phyloP scores from a whole-genome alignment of 2,888 invertebrate genomes.

The Flexamia atlantica region DNA sequence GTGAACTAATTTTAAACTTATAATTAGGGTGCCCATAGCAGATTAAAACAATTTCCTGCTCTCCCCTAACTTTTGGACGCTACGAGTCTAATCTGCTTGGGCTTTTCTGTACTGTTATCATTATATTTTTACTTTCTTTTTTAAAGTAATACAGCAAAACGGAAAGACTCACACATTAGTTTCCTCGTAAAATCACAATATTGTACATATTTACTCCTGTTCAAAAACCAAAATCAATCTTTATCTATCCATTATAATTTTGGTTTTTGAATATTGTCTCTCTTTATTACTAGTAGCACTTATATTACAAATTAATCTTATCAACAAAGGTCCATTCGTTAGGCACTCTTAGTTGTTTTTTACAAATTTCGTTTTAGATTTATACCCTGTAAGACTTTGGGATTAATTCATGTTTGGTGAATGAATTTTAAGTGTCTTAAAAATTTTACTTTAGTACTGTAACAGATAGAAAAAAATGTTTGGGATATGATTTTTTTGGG shows the following conservation, averaged over 20 bases:
- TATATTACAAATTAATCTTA: constrained; percentile 24
- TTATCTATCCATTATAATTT: not conserved
- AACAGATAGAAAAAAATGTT: no score
- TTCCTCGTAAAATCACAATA: constrained; percentile 18
- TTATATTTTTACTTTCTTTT: no score
- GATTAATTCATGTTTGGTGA: not conserved
- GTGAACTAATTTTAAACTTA: no score
- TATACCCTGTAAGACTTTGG: constrained; percentile 27
- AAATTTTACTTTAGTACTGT: no score
- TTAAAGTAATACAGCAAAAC: no score
- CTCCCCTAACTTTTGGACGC: no score
- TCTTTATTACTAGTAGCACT: constrained; percentile 47
- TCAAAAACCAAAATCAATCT: constrained; percentile 51
- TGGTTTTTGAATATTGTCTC: constrained; percentile 57
- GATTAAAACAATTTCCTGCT: no score
- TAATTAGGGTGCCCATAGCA: no score
- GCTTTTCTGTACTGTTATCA: no score
- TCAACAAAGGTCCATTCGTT: constrained; percentile 29
- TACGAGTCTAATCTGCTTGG: no score
- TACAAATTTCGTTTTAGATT: constrained; percentile 12
- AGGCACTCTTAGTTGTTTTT: constrained; percentile 50
- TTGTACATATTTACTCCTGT: constrained; percentile 9
- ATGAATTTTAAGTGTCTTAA: no score
- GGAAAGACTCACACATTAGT: not conserved
- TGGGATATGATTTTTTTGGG: no score